These are phyloP conservation scores for Amphiprion percula DNA, from an alignment of 2,113 vertebrate genomes.

Conservation along the genomic window DNA sequence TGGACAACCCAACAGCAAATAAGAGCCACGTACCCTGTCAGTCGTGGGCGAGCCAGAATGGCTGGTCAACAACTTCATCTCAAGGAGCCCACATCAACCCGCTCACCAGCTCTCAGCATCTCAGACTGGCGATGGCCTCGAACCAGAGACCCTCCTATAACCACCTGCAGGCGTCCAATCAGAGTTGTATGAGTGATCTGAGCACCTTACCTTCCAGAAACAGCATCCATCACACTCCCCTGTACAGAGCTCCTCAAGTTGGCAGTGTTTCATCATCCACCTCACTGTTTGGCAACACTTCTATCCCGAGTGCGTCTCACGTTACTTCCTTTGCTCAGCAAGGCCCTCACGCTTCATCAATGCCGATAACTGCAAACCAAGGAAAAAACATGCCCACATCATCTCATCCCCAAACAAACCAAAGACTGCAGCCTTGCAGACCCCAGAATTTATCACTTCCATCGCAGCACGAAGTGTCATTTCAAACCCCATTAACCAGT, in stretches of 20 bases:
- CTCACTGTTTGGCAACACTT: constrained; percentile 29
- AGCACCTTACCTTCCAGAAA: constrained; percentile 20
- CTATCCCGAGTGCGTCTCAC: constrained; percentile 17
- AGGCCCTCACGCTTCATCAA: constrained; percentile 1
- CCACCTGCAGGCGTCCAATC: constrained; percentile 31
- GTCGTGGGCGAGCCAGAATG: constrained; percentile 47
- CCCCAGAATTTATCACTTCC: neutral
- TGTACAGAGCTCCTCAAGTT: constrained; percentile 44
- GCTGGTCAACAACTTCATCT: constrained; percentile 52
- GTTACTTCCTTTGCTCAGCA: constrained; percentile 46
- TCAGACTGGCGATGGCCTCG: constrained; percentile 20
- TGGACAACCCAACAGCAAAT: constrained; percentile 60
- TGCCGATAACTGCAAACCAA: constrained; percentile 1
- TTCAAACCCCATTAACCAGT: constrained; percentile 17
- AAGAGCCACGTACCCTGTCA: constrained; percentile 48
- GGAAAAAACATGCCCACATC: neutral
- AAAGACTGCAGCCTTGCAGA: neutral
- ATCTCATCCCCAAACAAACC: constrained; percentile 32
- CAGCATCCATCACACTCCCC: constrained; percentile 2
- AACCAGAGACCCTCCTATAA: constrained; percentile 23
- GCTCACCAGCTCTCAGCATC: constrained; percentile 33
- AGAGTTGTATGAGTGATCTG: constrained; percentile 39
- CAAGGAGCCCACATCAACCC: constrained; percentile 33
- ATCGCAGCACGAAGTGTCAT: neutral
- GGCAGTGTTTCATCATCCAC: constrained; percentile 20